Evolutionary conservation across 1,140 invertebrate genomes (phyloP), one percentile per base, ranked within the genome.

Genomic region (Drosophila equinoxialis): DNA sequence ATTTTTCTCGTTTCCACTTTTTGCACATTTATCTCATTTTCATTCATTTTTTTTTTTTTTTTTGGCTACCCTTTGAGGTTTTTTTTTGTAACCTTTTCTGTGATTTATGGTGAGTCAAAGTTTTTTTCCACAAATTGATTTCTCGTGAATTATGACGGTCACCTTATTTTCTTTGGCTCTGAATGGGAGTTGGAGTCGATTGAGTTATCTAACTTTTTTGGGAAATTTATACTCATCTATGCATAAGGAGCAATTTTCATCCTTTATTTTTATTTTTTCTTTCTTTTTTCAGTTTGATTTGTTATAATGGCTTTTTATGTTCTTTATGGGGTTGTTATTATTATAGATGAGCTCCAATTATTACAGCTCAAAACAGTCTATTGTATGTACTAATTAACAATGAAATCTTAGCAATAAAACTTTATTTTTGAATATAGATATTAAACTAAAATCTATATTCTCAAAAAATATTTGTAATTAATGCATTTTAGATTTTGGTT

Each of bases 141-240:
- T 61, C 33, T 23, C 42, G 39, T 62, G 68, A 77, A 35, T 73
- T 73, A 77, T 77, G 65, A 58, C 55, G 65, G 69, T 64, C 59
- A 55, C 59, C 45, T 51, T 51, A 51, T 20, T 51, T 23, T 69
- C 10, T 69, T 74, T 54, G n/a, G 8, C 17, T 51, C 59, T 59
- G n/a, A 30, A 5, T 17, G 30, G 30, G 64, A 30, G 8, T 26
- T 37, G 30, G 64, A 20, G 45, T 48, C 45, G 17, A 51, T 51
- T 51, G 45, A 51, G 20, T 51, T 51, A 20, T 51, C 17, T 23
- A 10, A 3, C 17, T 20, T 23, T 51, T n/a, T 51, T 10, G 7
- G 7, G 3, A n/a, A 20, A 51, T 51, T 51, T 51, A 51, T 23
- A 20, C 45, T 11, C 10, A 23, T 51, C 17, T 51, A 51, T 51